These are phyloP conservation scores for Frieseomelitta varia DNA, from an alignment of 1,140 invertebrate genomes.

Conservation along the genomic window DNA sequence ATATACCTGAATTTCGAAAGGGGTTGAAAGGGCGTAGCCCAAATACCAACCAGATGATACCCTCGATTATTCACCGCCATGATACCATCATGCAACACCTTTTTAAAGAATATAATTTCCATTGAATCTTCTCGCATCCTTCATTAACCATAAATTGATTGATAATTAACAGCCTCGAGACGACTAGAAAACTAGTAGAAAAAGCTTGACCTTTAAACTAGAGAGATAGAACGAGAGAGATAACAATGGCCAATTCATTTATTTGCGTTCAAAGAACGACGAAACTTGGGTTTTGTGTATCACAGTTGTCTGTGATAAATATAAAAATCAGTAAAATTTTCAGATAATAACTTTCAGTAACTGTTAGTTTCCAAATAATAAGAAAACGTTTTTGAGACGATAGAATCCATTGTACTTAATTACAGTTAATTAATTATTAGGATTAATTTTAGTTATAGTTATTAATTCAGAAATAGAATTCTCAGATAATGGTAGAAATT, in stretches of 20 bases:
- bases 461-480: background rate
- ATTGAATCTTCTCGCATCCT: background rate
- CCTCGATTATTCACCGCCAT: background rate
- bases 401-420: background rate
- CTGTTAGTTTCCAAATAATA: background rate
- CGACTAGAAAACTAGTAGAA: background rate
- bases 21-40: conserved; percentile 26
- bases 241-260: background rate
- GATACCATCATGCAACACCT: background rate
- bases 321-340: background rate
- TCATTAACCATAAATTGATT: background rate
- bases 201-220: background rate
- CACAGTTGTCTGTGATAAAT: background rate
- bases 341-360: background rate
- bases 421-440: background rate
- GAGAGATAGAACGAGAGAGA: background rate
- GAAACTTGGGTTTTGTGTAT: background rate
- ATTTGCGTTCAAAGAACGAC: background rate
- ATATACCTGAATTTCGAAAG: conserved; percentile 36
- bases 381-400: background rate
- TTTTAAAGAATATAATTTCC: background rate
- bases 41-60: conserved; percentile 22
- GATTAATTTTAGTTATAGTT: background rate
- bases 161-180: background rate
- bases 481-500: background rate